Base-by-base conservation (phyloP, 2,797 vertebrate species). In the Ibycter americanus region DNA sequence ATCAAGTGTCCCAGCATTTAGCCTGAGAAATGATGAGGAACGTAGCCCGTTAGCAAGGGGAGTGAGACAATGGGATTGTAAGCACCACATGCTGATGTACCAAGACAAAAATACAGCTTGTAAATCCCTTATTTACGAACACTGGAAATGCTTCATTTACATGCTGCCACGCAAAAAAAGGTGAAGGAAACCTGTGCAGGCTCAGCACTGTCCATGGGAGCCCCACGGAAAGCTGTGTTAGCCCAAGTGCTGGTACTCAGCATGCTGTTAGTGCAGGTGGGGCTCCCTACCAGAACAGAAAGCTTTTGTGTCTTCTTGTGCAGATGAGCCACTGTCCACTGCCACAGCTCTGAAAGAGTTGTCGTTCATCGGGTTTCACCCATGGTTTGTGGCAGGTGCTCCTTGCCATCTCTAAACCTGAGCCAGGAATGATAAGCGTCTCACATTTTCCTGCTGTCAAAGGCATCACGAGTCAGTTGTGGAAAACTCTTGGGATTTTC, bases 21-120 rank as follows among this genome's bases (percentile, higher is more conserved):
- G 52, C 42, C 29, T 52, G 44, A 68, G 83, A 80, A 82, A 46
- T 18, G 12, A 13, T 15, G 32, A 74, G 18, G 49, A 83, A 74
- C 0, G 1, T 49, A 25, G 4, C n/a, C 32, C 1, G 0, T 34
- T 61, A 47, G 20, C 26, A 42, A 71, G 36, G 8, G 61, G 90
- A 61, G 27, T 58, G 58, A 81, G 70, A 62, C 80, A 84, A 51
- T 5, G 12, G 17, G 47, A 76, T 4, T 34, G 19, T 29, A 81
- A 46, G 38, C 6, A 34, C 8, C 66, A 59, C 32, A 3, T 9
- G n/a, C 31, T 52, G 15, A 38, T 51, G 12, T n/a, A 65, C 47
- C 36, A 47, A 81, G 25, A 76, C 38, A 44, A 12, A 15, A 62
- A 82, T 29, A 68, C 5, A 22, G 40, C 29, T 78, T 72, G 7